Evolutionary conservation across 2,797 vertebrate species (phyloP).

Genomic region (Tapirus indicus): DNA sequence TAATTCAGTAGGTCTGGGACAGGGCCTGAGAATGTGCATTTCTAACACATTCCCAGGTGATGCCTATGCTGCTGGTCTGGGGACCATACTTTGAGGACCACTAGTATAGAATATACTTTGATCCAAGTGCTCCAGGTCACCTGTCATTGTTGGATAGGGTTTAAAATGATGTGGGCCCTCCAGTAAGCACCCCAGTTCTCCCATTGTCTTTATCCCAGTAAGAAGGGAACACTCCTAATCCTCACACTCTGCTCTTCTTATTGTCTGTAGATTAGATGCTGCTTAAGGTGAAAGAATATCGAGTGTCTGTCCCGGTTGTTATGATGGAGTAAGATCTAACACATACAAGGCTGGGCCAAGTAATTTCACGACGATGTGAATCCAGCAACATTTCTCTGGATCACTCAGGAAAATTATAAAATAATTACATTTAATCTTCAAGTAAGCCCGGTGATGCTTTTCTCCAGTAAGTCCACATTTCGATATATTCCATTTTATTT

Average conservation of each 20-base stretch:
- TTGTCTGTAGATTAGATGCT: background rate
- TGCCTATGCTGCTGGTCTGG: background rate
- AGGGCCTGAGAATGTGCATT: background rate
- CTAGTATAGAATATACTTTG: background rate
- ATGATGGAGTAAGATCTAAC: background rate
- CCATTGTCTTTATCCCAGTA: background rate
- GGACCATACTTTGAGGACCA: background rate
- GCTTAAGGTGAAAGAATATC: background rate
- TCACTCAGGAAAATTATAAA: constrained; percentile 17
- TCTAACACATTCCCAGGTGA: background rate
- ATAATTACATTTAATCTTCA: constrained; percentile 15
- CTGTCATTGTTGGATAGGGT: background rate
- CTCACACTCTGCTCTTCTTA: background rate
- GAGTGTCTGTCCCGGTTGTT: background rate
- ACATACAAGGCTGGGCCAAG: background rate
- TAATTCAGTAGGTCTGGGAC: background rate
- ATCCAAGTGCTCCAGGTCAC: background rate
- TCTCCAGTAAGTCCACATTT: background rate
- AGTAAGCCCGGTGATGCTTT: constrained; percentile 6
- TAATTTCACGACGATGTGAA: background rate
- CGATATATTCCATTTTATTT: background rate
- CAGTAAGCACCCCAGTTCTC: background rate
- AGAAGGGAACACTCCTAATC: background rate
- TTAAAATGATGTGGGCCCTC: background rate
- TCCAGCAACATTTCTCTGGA: background rate